These are phyloP conservation scores for Plutomurus gul DNA, from an alignment of 1,140 invertebrate species.

Conservation along the genomic window DNA sequence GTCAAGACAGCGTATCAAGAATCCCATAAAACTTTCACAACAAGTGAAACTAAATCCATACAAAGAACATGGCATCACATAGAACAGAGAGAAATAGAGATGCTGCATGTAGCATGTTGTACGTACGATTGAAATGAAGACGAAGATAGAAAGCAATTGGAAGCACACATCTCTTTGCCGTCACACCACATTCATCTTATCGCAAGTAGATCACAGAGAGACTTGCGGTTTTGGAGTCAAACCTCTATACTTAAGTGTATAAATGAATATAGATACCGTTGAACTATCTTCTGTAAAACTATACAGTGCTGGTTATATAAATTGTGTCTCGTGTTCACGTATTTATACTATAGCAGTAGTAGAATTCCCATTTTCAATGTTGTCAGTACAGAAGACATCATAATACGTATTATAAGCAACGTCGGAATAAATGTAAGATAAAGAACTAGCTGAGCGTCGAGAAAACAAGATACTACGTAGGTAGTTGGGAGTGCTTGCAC, in stretches of 20 bases:
- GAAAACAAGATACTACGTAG: neutral
- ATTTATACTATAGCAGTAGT: too few relatives aligned
- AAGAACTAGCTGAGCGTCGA: neutral
- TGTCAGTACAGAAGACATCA: too few relatives aligned
- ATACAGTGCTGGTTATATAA: too few relatives aligned
- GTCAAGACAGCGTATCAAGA: neutral
- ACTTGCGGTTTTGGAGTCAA: neutral
- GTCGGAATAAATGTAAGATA: neutral
- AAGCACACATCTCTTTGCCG: neutral
- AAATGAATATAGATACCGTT: too few relatives aligned
- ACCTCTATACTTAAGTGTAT: neutral
- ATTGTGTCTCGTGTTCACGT: too few relatives aligned
- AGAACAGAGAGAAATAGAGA: conserved; percentile 2
- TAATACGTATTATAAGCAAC: too few relatives aligned
- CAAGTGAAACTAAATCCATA: conserved; percentile 29
- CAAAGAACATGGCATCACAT: conserved; percentile 5
- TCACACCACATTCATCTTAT: conserved; percentile 1
- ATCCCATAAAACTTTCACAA: conserved; percentile 35
- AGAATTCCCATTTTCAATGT: too few relatives aligned
- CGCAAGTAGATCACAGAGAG: neutral
- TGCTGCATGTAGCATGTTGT: neutral
- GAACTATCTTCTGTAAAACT: too few relatives aligned
- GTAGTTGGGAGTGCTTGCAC: neutral
- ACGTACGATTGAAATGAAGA: neutral
- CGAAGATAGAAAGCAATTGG: neutral